Evolutionary conservation across 2,797 vertebrate species (phyloP).

Genomic region (Spea hammondii): DNA sequence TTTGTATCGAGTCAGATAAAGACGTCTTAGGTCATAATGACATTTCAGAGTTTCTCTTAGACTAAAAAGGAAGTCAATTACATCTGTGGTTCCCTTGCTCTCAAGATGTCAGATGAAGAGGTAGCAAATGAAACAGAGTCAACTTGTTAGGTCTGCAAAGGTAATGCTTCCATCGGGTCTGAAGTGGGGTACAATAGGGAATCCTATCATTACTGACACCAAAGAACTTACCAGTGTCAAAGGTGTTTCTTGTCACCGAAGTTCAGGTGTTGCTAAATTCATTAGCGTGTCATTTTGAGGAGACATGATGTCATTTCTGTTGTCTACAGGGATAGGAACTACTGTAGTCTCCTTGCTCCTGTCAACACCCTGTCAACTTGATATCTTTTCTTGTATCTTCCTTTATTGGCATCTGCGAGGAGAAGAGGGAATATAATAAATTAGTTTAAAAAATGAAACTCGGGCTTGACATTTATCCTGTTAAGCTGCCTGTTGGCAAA

Average conservation of each 20-base stretch:
- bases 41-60: conserved; percentile 67
- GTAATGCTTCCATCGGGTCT: conserved; percentile 80
- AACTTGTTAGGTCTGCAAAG: conserved; percentile 84
- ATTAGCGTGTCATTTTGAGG: conserved; percentile 87
- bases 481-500: conserved; percentile 62
- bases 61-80: conserved; percentile 73
- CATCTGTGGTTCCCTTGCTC: conserved; percentile 78
- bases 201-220: conserved; percentile 89
- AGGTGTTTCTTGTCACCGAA: conserved; percentile 79
- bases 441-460: conserved; percentile 69
- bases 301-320: conserved; percentile 81
- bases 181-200: conserved; percentile 72
- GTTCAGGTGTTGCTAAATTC: conserved; percentile 96
- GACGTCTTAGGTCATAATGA: conserved; percentile 72
- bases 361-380: conserved; percentile 89
- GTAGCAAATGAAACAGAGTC: conserved; percentile 89
- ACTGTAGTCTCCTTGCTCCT: conserved; percentile 80
- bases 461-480: conserved; percentile 32
- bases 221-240: conserved; percentile 78
- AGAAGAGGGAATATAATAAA: conserved; percentile 65
- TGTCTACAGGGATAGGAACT: conserved; percentile 78
- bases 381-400: conserved; percentile 79
- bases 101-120: conserved; percentile 82
- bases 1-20: conserved; percentile 72
- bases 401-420: conserved; percentile 78